Evolutionary conservation across 2,113 vertebrate species (phyloP).

Genomic region (Prionailurus bengalensis): DNA sequence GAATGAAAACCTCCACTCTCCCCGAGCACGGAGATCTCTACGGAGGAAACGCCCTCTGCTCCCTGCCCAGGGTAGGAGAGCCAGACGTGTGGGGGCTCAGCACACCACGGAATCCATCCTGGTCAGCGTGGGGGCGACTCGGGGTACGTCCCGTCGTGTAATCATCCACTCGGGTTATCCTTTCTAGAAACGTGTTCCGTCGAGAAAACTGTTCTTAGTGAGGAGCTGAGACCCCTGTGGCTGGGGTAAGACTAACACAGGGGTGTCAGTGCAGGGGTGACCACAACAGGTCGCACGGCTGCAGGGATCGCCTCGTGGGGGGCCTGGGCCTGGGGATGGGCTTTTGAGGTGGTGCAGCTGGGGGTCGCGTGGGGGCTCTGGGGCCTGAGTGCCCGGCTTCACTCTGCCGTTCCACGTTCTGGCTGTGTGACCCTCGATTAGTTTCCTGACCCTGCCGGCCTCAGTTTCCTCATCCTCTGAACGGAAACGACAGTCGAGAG

Average conservation of each 20-base stretch:
- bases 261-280: neutral
- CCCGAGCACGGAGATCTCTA: neutral
- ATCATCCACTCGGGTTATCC: neutral
- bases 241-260: neutral
- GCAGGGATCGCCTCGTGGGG: neutral
- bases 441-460: neutral
- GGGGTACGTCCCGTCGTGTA: rapidly evolving
- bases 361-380: neutral
- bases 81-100: neutral
- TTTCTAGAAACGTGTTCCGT: neutral
- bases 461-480: neutral
- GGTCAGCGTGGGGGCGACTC: neutral
- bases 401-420: neutral
- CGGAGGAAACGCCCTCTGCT: rapidly evolving
- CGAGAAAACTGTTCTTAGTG: neutral
- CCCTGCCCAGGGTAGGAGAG: neutral
- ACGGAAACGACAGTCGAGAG: neutral
- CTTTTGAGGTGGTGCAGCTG: neutral
- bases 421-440: neutral
- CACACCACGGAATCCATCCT: no score
- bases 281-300: neutral
- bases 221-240: neutral
- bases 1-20: neutral
- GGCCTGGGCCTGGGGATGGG: neutral
- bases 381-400: neutral